Base-by-base conservation (phyloP, 2,888 invertebrate genomes). In the Ametastegia equiseti region DNA sequence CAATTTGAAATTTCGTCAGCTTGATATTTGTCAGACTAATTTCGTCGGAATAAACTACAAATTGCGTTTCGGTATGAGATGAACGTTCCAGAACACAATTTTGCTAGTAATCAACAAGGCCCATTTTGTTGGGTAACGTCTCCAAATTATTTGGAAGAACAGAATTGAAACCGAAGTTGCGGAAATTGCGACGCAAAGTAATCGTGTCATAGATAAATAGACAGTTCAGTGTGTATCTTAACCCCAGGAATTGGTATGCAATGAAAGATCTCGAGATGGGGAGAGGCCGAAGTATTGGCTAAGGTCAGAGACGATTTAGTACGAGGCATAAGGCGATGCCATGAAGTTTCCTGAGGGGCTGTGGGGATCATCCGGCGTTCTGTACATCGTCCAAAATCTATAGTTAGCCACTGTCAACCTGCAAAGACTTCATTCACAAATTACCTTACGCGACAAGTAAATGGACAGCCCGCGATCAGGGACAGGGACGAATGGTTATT, bases 401-500 rank as follows among this genome's bases (percentile, higher is more conserved):
- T 78, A 78, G 78, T 78, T 78, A 78, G 78, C 60, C 19, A 36
- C 54, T 75, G 75, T 36, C 54, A 54, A 75, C 36, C 75, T 75
- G 75, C 54, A 33, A 50, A 75, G 50, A 54, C 36, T 78, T 78
- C 78, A 78, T 78, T 78, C 78, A 78, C 57, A 45, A 78, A 45
- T 78, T 63, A 78, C 63, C 39, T 57, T 78, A 60, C 63, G 19
- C 2, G 75, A 75, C 54, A 75, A 13, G n/a, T n/a, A 75, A 75
- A 50, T 9, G 36, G 54, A 36, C 50, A n/a, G n/a, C 33, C 71
- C 54, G 23, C 50, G 50, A 71, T 71, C 71, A 71, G 71, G 71
- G 71, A 71, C 71, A 71, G 47, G 71, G 71, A 36, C 50, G 54
- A 75, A 75, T 50, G 50, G 33, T 36, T 75, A 7, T 30, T 54